Evolutionary conservation across 2,797 vertebrate species (phyloP).

Genomic region (Microchirus variegatus): DNA sequence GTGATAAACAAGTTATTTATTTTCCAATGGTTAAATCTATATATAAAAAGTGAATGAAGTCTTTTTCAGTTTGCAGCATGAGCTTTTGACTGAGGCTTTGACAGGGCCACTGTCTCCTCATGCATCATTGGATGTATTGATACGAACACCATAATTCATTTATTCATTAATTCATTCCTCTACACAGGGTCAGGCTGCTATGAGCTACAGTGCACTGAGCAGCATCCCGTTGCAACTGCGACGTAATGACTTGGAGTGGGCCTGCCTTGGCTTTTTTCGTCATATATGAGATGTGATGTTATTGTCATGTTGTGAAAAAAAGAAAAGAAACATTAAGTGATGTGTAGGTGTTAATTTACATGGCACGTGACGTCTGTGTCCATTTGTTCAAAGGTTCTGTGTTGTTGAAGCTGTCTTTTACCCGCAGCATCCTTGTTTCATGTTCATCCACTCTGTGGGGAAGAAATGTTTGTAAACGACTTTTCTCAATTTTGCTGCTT

Average conservation of each 20-base stretch:
- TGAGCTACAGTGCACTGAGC: conserved; percentile 10
- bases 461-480: conserved; percentile 36
- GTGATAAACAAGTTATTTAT: too few species aligned
- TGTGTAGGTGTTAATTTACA: conserved; percentile 73
- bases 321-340: conserved; percentile 28
- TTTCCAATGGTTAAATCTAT: too few species aligned
- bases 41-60: too few species aligned
- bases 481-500: conserved; percentile 57
- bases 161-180: conserved; percentile 4
- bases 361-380: conserved; percentile 71
- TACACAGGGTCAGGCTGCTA: conserved; percentile 4
- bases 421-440: conserved; percentile 37
- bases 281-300: conserved; percentile 69
- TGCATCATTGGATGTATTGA: conserved; percentile 64
- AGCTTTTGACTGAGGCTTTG: too few species aligned
- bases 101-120: conserved; percentile 7
- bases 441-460: conserved; percentile 15
- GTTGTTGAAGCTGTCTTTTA: conserved; percentile 64
- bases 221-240: neutral
- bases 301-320: conserved; percentile 68
- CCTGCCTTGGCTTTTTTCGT: conserved; percentile 44
- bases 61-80: too few species aligned
- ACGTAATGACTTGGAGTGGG: conserved; percentile 27
- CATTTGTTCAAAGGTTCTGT: conserved; percentile 64
- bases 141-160: conserved; percentile 30